These are phyloP conservation scores for Macroglossus sobrinus DNA, from an alignment of 2,113 vertebrate species.

Conservation along the genomic window DNA sequence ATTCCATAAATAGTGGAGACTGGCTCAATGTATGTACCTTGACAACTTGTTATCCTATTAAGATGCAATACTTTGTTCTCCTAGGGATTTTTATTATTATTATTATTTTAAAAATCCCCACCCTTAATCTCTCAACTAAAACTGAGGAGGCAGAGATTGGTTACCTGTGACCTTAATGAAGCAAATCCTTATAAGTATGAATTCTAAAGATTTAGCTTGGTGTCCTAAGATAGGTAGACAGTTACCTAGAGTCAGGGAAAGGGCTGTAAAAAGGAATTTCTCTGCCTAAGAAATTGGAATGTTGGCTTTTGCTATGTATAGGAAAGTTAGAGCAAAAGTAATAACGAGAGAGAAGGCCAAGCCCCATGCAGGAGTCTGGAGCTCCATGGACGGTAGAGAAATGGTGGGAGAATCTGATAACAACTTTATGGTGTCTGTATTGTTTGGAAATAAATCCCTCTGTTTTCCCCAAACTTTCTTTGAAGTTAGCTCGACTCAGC, in stretches of 20 bases:
- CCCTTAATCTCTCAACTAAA: not conserved
- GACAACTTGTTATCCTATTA: not conserved
- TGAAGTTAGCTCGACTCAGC: not conserved
- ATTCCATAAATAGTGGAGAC: slow-evolving; percentile 25
- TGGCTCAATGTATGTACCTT: not conserved
- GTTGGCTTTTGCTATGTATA: not conserved
- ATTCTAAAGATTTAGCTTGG: not conserved
- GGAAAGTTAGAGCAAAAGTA: not conserved
- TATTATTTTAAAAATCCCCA: not conserved
- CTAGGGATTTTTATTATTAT: not conserved
- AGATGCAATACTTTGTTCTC: not conserved
- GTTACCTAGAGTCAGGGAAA: not conserved
- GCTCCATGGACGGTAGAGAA: not conserved
- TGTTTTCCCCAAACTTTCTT: not conserved
- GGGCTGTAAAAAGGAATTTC: not conserved
- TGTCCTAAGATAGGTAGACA: not conserved
- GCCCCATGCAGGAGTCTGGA: not conserved
- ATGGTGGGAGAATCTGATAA: not conserved
- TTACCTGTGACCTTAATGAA: not conserved
- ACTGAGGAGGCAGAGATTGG: not conserved
- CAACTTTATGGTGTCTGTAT: not conserved
- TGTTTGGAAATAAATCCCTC: not conserved
- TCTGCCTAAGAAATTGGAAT: not conserved
- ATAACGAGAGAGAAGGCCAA: not conserved
- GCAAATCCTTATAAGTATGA: not conserved